A percentile compares a stretch with the other conserved stretches of the same genome.
Evolutionary conservation across 2,113 vertebrate species (phyloP).

Genomic region (Phaethornis superciliosus): DNA sequence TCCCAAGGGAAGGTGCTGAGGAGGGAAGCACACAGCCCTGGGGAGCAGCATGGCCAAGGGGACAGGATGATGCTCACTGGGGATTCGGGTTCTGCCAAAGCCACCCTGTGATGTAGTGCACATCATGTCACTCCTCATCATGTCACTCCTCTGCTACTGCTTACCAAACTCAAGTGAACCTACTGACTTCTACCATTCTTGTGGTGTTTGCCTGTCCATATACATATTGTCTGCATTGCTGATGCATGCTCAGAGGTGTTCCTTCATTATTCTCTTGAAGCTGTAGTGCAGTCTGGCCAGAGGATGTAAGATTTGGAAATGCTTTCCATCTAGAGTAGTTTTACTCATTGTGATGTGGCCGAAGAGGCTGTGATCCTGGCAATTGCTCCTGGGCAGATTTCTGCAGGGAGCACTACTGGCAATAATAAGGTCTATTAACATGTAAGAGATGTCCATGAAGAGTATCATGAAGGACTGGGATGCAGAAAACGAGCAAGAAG

Average conservation of each 20-base stretch:
- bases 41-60: neutral
- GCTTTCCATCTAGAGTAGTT: neutral
- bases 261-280: neutral
- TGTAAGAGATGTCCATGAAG: neutral
- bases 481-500: neutral
- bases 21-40: fast-evolving
- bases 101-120: neutral
- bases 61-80: fast-evolving
- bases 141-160: fast-evolving
- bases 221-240: neutral
- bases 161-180: neutral
- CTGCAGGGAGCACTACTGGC: neutral
- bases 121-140: fast-evolving
- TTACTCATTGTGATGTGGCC: neutral
- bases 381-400: neutral
- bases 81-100: neutral
- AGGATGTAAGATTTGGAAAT: neutral
- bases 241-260: neutral
- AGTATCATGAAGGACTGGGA: neutral
- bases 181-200: neutral
- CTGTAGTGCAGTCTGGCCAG: neutral
- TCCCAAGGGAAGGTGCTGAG: neutral
- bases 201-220: neutral
- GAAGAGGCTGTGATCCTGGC: neutral
- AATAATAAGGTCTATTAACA: neutral